Evolutionary conservation across 2,113 vertebrate species (phyloP).

Genomic region (Helogale parvula): DNA sequence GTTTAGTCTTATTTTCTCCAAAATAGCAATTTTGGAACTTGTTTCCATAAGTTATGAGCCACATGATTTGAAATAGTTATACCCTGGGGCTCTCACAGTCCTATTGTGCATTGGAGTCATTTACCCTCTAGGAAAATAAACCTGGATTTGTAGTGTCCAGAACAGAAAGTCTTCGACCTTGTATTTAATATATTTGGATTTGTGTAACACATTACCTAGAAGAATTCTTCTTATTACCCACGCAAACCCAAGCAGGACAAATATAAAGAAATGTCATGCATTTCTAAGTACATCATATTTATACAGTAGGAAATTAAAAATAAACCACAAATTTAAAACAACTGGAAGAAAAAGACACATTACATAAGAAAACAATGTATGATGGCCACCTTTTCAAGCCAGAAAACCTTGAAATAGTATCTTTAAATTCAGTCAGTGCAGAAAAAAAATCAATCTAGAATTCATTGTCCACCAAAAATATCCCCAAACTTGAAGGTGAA

Average conservation of each 20-base stretch:
- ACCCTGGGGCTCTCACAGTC: background rate
- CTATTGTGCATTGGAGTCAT: background rate
- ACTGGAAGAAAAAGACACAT: background rate
- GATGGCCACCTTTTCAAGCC: background rate
- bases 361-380: background rate
- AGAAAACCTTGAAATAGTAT: background rate
- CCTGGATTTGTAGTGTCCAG: background rate
- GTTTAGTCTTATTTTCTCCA: slow-evolving; percentile 5
- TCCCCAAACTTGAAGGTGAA: background rate
- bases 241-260: background rate
- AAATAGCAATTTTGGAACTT: background rate
- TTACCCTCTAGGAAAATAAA: background rate
- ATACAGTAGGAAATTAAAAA: background rate
- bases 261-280: background rate
- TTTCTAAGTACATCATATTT: background rate
- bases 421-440: background rate
- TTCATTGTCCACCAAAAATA: background rate
- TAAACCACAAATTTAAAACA: background rate
- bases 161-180: background rate
- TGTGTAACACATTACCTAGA: background rate
- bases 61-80: background rate
- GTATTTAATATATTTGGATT: background rate
- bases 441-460: background rate
- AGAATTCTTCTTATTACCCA: background rate
- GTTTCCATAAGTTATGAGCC: background rate